Evolutionary conservation across 1,140 invertebrate genomes (phyloP).

Genomic region (Galleria mellonella): DNA sequence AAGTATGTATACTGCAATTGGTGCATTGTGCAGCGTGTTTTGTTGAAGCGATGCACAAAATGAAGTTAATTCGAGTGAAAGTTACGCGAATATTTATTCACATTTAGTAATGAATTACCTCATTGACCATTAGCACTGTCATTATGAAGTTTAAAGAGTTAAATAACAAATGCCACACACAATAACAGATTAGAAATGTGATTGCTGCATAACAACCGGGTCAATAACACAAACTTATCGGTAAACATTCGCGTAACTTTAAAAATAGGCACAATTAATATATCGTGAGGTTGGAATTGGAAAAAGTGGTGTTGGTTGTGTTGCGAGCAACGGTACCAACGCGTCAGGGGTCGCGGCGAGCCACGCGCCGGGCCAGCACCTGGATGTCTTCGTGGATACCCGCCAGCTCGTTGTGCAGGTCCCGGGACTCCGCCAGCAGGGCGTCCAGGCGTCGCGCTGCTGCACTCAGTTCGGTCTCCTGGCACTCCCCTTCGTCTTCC

Average conservation of each 20-base stretch:
- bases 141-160: too few relatives aligned
- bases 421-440: slow-evolving; percentile 62
- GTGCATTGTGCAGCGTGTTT: too few relatives aligned
- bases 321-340: slow-evolving; percentile 51
- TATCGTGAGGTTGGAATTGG: neutral
- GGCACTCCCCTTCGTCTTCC: slow-evolving; percentile 43
- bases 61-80: too few relatives aligned
- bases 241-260: neutral
- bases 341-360: slow-evolving; percentile 53
- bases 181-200: neutral
- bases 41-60: too few relatives aligned
- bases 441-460: slow-evolving; percentile 56
- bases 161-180: too few relatives aligned
- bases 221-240: too few relatives aligned
- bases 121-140: too few relatives aligned
- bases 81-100: too few relatives aligned
- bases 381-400: slow-evolving; percentile 69
- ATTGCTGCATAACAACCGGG: too few relatives aligned
- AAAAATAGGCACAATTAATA: neutral
- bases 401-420: slow-evolving; percentile 60
- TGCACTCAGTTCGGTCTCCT: slow-evolving; percentile 34
- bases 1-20: too few relatives aligned
- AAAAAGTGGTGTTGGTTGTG: slow-evolving; percentile 1
- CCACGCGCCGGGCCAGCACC: slow-evolving; percentile 64
- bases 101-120: too few relatives aligned